Percentiles rank a stretch among this genome's conserved stretches.
phyloP scores from a whole-genome alignment of 2,797 vertebrate genomes.

The Malurus leucopterus region DNA sequence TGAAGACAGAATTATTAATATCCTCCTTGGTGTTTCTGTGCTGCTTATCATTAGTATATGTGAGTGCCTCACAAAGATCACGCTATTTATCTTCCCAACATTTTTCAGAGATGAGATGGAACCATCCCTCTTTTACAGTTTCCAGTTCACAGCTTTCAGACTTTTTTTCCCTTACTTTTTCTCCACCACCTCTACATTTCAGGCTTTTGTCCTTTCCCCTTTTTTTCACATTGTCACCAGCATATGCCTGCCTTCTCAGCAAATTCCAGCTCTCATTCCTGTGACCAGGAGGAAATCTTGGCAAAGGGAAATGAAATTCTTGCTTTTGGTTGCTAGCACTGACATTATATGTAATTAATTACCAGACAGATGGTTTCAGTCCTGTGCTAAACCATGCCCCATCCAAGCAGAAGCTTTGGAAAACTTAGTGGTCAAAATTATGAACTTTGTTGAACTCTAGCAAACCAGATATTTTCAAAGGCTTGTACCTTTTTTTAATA shows the following conservation, averaged over 20 bases:
- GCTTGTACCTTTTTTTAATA: not conserved
- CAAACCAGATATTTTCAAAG: not conserved
- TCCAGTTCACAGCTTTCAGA: not conserved
- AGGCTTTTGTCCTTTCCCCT: not conserved
- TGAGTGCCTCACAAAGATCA: not conserved
- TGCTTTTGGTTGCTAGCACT: not conserved
- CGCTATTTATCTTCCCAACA: not conserved
- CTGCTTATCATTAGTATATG: not conserved
- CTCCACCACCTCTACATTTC: not conserved
- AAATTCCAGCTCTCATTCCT: not conserved
- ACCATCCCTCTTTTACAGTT: not conserved
- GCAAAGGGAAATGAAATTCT: not conserved
- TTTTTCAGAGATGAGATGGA: not conserved
- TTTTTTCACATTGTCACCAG: fast-evolving
- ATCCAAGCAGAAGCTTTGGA: not conserved
- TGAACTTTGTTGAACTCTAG: not conserved
- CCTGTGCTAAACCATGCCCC: not conserved
- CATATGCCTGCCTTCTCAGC: not conserved
- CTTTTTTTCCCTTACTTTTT: not conserved
- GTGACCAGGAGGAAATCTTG: not conserved
- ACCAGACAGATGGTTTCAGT: not conserved
- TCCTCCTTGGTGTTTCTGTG: not conserved
- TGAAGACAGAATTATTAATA: slow-evolving; percentile 32
- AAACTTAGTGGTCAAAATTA: not conserved
- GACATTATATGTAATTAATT: not conserved